Conservation (phyloP, 1,140 invertebrate species). For the Drusus annulatus region DNA sequence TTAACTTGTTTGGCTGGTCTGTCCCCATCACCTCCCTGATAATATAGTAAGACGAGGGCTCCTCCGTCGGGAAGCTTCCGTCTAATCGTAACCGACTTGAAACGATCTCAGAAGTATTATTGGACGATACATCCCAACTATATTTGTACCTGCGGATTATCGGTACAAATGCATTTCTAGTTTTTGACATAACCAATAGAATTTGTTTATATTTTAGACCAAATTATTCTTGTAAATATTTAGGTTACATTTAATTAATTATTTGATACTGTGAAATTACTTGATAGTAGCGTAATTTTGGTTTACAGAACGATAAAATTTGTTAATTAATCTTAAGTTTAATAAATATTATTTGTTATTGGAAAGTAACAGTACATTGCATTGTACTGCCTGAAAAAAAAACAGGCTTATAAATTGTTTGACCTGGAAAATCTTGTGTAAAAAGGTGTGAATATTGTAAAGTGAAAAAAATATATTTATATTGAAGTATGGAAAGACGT, state of each 20-base stretch:
- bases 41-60: too few species aligned
- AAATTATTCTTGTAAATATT: conserved; percentile 35
- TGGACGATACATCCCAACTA: conserved; percentile 7
- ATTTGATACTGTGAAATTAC: conserved; percentile 22
- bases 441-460: conserved; percentile 36
- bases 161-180: conserved; percentile 22
- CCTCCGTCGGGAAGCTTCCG: too few species aligned
- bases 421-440: too few species aligned
- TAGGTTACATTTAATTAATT: conserved; percentile 8
- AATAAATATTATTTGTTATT: conserved; percentile 29
- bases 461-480: conserved; percentile 45
- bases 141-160: conserved; percentile 22
- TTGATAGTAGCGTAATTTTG: conserved; percentile 19
- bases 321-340: conserved; percentile 48
- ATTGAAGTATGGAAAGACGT: conserved; percentile 5
- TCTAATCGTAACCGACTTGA: neutral
- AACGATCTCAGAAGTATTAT: conserved; percentile 34
- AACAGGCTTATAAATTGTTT: too few species aligned
- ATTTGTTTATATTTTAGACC: conserved; percentile 34
- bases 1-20: too few species aligned
- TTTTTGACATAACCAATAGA: conserved; percentile 8
- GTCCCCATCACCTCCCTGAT: too few species aligned
- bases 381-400: neutral
- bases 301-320: conserved; percentile 41
- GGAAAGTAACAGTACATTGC: conserved; percentile 6